Base-by-base conservation (phyloP, 2,888 invertebrate genomes). In the Acanthopleura granulata region DNA sequence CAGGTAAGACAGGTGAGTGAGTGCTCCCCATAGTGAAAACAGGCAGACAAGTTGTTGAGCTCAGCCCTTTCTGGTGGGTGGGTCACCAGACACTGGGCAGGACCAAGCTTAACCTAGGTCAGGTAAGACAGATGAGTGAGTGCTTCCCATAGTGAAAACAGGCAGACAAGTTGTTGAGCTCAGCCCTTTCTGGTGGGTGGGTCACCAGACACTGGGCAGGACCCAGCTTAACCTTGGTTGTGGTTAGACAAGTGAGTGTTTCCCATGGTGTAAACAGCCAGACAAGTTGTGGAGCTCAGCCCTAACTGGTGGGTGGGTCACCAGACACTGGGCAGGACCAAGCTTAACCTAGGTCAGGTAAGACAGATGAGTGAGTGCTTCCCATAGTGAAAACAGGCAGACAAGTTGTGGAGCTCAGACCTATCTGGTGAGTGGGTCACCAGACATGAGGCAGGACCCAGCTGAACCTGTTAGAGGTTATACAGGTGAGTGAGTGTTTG, bases 291-390 rank as follows among this genome's bases (percentile, higher is more conserved):
- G 6, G 80, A 84, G 22, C 72, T 87, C 18, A 86, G 85, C 50
- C 89, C 91, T 9, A 81, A 77, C 12, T 91, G 91, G 91, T 91
- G 91, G 90, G 83, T 89, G 22, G 90, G 85, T 9, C 84, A 89
- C 76, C 91, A 91, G 80, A 91, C 91, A 0, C 84, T 91, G 12
- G 91, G 91, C 0, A 77, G 91, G 61, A 87, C 90, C 12, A 86
- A 87, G 66, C 84, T 91, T 15, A 89, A 89, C 40, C 78, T 91
- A 14, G 91, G 91, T 18, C 91, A 91, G 82, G 88, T 91, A 9
- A 80, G 77, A 78, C 76, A 86, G 84, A 89, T 89, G 79, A 82
- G 49, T 57, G 40, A 9, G 40, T 40, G 40, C 9, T 9, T 9
- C 40, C 9, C 9, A 3, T 6, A 6, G 40, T 40, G 40, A 40